Evolutionary conservation across 53 echinoderm and acorn worm species (phyloP).

Genomic region (Glandiceps talaboti): DNA sequence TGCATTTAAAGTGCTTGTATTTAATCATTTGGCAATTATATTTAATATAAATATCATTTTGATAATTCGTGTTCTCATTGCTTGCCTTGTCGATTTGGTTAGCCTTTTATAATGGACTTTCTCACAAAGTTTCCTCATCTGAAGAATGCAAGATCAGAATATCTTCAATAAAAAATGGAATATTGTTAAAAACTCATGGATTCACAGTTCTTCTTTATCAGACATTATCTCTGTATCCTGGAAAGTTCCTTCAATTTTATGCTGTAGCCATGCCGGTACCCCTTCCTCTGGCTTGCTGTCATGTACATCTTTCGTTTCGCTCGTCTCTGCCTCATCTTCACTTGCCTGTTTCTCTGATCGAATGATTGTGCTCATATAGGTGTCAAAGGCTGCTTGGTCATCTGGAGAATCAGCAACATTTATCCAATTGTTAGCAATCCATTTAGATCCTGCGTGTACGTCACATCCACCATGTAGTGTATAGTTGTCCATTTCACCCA

Average conservation of each 20-base stretch:
- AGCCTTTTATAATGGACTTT: too few species aligned
- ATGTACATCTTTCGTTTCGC: neutral
- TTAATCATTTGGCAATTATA: too few species aligned
- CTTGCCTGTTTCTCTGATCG: neutral
- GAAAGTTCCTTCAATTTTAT: neutral
- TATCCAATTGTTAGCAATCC: constrained; percentile 91
- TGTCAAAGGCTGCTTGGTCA: neutral
- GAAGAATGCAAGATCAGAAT: too few species aligned
- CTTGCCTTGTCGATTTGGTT: too few species aligned
- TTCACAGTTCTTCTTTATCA: neutral
- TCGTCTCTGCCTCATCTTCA: neutral
- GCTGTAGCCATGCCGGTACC: too few species aligned
- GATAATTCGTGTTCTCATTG: too few species aligned
- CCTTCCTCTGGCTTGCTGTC: too few species aligned
- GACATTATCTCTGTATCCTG: neutral
- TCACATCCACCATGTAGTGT: constrained; percentile 82
- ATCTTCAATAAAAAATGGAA: too few species aligned
- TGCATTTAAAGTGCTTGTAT: too few species aligned
- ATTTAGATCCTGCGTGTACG: constrained; percentile 59
- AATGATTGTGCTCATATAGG: neutral
- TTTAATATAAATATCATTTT: too few species aligned
- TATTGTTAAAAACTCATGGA: too few species aligned
- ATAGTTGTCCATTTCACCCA: constrained; percentile 39
- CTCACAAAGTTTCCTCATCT: too few species aligned
- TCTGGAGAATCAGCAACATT: constrained; percentile 33